Evolutionary conservation across 2,797 vertebrate genomes (phyloP).

Genomic region (Eutrigla gurnardus): DNA sequence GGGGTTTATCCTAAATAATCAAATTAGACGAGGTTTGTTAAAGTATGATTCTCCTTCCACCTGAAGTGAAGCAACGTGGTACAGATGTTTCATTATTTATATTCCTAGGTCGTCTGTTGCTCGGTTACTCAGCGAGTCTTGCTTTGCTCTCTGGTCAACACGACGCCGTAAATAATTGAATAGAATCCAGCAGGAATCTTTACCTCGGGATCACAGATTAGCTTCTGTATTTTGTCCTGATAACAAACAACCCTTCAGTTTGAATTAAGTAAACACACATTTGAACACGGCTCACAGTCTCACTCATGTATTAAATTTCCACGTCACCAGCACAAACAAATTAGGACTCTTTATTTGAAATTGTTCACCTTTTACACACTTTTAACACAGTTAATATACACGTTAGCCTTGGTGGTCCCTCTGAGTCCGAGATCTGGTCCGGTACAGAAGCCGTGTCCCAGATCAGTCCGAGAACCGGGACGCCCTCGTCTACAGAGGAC

Average conservation of each 20-base stretch:
- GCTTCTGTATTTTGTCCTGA: background rate
- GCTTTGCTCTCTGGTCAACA: background rate
- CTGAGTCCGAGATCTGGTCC: constrained; percentile 78
- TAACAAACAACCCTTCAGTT: background rate
- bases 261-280: background rate
- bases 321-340: constrained; percentile 78
- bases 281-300: background rate
- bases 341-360: constrained; percentile 88
- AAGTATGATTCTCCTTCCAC: background rate
- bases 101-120: constrained; percentile 10
- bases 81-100: background rate
- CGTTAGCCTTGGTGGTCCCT: constrained; percentile 88
- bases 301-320: too few relatives aligned
- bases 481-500: too few relatives aligned
- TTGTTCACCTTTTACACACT: constrained; percentile 86
- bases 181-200: constrained; percentile 10
- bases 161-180: constrained; percentile 10
- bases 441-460: background rate
- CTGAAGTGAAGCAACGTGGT: background rate
- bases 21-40: background rate
- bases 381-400: constrained; percentile 86
- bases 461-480: too few relatives aligned
- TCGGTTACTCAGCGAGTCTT: background rate
- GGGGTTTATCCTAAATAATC: too few relatives aligned
- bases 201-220: constrained; percentile 12